Base-by-base conservation (phyloP, 2,888 invertebrate species). In the Lymantria dispar region DNA sequence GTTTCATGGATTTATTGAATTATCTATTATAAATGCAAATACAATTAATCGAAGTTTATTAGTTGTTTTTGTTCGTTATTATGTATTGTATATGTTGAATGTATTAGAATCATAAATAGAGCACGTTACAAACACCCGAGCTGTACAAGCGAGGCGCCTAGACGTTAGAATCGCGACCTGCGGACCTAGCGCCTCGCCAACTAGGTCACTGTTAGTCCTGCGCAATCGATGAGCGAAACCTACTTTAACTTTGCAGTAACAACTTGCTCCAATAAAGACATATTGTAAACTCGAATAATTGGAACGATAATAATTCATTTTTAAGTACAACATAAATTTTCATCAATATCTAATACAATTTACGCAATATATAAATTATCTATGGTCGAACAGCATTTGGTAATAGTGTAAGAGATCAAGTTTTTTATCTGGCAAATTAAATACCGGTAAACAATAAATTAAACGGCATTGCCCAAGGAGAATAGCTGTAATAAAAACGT, bases 131-230 rank as follows among this genome's bases (percentile, higher is more conserved):
- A 77, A 76, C 76, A 80, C 71, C 80, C 74, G 78, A 76, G 78
- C 70, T 58, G 62, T 68, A 68, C 72, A 76, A 76, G 64, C 75
- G 72, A 78, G 75, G 61, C 76, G 74, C 76, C 78, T 76, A 77
- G 77, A 75, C 72, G 64, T 63, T 70, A 77, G 76, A 78, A 75
- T 68, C 74, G 71, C 80, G 74, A 76, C 75, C 72, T 62, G 74
- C 60, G 62, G 72, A 77, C 76, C 76, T 74, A 55, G 64, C 64
- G 64, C 12, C 64, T 62, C 71, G 84, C 84, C 83, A 87, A 87
- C 77, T 87, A 76, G 87, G 88, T 78, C 87, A 79, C 71, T 67
- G 68, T 73, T 76, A 74, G 83, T 85, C 86, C 86, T 84, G 81
- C 68, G 72, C 78, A 80, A 81, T 79, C 83, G 77, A 78, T 80